Base-by-base conservation (phyloP, 2,113 vertebrate species). In the Geococcyx californianus region DNA sequence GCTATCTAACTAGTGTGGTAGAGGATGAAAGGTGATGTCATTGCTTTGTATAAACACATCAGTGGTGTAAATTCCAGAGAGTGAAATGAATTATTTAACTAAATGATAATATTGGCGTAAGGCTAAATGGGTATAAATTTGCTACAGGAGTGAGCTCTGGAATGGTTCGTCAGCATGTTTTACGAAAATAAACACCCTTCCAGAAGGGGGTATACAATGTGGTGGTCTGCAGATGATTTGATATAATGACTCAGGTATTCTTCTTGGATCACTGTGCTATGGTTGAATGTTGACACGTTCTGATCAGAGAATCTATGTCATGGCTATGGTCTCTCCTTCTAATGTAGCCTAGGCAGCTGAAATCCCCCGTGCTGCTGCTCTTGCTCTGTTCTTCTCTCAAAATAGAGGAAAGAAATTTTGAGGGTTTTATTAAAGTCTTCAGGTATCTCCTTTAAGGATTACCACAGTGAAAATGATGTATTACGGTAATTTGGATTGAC, bases 311-410 rank as follows among this genome's bases (percentile, higher is more conserved):
- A 70, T 34, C 24, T 76, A 13, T 67, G 16, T n/a, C n/a, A 44
- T 6, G 21, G 33, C 31, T 79, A 10, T 62, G 15, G 15, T 42
- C 33, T 86, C 40, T 59, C 52, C 58, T 74, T 52, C 13, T 45
- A 74, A 0, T 0, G 1, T 29, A 60, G 20, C 34, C 26, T 13
- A 8, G 7, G 34, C 59, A 90, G 72, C 10, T 33, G 55, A 67
- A 55, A 28, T 21, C 6, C 18, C 3, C 34, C 63, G 42, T 64
- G 59, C 24, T 78, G 34, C 63, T 87, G 11, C 11, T 92, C 12
- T 62, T 78, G 24, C 18, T 54, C 5, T 42, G 21, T 33, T 62
- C 33, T 78, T 80, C 34, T 59, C 26, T n/a, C 33, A 74, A 55
- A 84, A 33, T 0, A 72, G 21, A 79, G 13, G 17, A 59, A 67